Percentiles rank a stretch among this genome's conserved stretches.
phyloP scores from a whole-genome alignment of 2,797 vertebrate genomes.

The Buceros bicornis region DNA sequence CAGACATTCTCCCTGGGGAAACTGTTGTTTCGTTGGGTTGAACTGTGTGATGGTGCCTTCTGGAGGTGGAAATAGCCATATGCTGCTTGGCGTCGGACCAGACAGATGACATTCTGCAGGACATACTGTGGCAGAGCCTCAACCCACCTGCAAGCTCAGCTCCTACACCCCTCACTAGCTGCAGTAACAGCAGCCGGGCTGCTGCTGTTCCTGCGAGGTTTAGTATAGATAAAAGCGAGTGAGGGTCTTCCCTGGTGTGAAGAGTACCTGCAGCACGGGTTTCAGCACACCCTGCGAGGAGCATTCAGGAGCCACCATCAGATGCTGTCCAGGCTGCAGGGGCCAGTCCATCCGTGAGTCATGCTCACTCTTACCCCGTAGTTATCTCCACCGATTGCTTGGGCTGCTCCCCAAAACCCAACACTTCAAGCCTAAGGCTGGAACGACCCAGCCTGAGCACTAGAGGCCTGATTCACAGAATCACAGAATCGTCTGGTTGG shows the following conservation, averaged over 20 bases:
- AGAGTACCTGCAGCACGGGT: not conserved
- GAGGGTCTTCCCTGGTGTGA: not conserved
- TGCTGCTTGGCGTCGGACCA: not conserved
- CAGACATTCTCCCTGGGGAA: not conserved
- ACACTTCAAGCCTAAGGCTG: not conserved
- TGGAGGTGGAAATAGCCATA: not conserved
- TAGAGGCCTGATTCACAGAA: no score
- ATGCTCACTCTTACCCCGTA: not conserved
- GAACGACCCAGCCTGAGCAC: not conserved
- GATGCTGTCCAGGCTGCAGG: not conserved
- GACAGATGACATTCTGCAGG: not conserved
- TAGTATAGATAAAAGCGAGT: not conserved
- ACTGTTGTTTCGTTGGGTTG: not conserved
- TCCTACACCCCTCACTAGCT: not conserved
- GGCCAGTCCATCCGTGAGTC: not conserved
- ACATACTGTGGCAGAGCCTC: not conserved
- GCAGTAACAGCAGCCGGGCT: not conserved
- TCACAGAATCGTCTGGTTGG: no score
- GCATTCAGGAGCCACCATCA: not conserved
- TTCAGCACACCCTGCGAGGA: not conserved
- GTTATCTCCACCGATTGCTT: not conserved
- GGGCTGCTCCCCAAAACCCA: not conserved
- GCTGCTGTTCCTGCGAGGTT: not conserved
- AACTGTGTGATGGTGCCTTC: not conserved
- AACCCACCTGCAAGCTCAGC: not conserved